Base-by-base conservation (phyloP, 2,797 vertebrate species). In the Otolemur crassicaudatus region DNA sequence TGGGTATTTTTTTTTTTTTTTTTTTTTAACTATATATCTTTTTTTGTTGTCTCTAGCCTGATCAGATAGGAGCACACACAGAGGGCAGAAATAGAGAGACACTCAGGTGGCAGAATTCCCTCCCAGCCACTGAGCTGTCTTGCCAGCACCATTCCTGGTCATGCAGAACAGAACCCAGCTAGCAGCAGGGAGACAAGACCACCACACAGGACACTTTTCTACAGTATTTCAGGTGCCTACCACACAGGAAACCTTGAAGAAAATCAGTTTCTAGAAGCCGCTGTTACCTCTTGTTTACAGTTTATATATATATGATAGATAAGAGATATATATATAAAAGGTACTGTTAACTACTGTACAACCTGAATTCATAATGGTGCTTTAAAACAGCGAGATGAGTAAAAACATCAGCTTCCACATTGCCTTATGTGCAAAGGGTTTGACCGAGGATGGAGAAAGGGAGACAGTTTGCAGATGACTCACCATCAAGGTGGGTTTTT, bases 321-420 rank as follows among this genome's bases (percentile, higher is more conserved):
- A 98, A 95, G 97, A 98, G 98, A 98, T 98, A 98, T 98, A 98
- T 98, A 98, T 98, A 98, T 98, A 97, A 97, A 99, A 99, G 99
- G 99, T 99, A 99, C 99, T 99, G 99, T 99, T 99, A 99, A 99
- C 99, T 99, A 99, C 99, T 99, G 99, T 99, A 99, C 99, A 99
- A 99, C 99, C 98, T 98, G 98, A 99, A 99, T 99, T 99, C 98
- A 99, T 98, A 99, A 99, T 99, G 99, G 99, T 99, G 99, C 99
- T 99, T 99, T 98, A 99, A 98, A 98, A 98, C 98, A 98, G 98
- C 96, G 98, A 98, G 98, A 99, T 99, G 99, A 99, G 98, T 98
- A 98, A 98, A 99, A 99, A 99, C 99, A 99, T 99, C 98, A 99
- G 98, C 99, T 98, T 99, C 98, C 99, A 98, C 97, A 99, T 99